Percentiles rank a stretch among this genome's conserved stretches.
These are phyloP conservation scores for Chorisops tibialis DNA, from an alignment of 2,888 invertebrate species.

Conservation along the genomic window DNA sequence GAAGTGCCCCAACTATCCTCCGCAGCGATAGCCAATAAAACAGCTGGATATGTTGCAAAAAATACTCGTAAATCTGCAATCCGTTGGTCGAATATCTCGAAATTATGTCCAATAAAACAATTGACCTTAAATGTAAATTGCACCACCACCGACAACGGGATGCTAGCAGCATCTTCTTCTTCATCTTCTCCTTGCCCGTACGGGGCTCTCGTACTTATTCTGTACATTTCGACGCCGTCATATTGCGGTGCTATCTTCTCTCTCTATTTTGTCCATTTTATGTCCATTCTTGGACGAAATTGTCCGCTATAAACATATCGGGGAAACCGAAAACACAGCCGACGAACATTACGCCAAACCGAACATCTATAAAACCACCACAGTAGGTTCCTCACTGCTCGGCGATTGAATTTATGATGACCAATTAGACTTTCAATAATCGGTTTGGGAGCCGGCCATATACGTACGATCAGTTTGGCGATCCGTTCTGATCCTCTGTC, in stretches of 20 bases:
- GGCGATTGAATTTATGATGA: conserved; percentile 35
- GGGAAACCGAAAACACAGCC: no score
- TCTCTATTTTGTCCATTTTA: no score
- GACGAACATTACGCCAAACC: no score
- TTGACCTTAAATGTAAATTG: conserved; percentile 32
- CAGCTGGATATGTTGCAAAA: conserved; percentile 25
- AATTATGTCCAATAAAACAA: conserved; percentile 32
- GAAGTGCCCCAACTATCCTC: not conserved
- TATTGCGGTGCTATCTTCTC: no score
- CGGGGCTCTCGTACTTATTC: no score
- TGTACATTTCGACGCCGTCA: no score
- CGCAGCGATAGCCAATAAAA: conserved; percentile 20
- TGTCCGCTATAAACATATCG: no score
- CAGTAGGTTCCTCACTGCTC: not conserved
- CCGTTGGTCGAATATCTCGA: conserved; percentile 12
- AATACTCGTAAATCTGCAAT: conserved; percentile 14
- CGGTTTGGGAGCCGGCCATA: conserved; percentile 29
- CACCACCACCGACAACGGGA: not conserved
- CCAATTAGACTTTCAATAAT: conserved; percentile 37
- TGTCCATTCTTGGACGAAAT: no score
- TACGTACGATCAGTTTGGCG: not conserved
- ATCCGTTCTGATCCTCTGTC: conserved; percentile 5
- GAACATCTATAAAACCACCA: no score
- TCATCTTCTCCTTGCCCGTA: no score
- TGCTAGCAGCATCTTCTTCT: no score